Conservation (phyloP, 2,888 invertebrate genomes). For the Diabrotica balteata region DNA sequence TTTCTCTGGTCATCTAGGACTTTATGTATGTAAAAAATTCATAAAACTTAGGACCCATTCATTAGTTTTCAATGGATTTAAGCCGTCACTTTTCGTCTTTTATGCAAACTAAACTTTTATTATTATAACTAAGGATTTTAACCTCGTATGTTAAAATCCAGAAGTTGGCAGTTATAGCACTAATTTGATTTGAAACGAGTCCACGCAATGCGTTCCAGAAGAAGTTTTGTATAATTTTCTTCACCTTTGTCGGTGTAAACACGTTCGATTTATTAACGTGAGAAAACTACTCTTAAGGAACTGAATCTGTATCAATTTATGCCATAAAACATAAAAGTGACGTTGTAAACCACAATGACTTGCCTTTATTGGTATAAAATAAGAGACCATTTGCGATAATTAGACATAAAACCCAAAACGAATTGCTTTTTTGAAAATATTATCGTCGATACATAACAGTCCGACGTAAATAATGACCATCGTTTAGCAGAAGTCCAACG, state of each 20-base stretch:
- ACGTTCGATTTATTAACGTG: constrained; percentile 2
- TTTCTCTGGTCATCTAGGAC: no score
- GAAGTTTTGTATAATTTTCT: no score
- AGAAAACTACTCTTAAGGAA: constrained; percentile 3
- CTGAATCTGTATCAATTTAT: constrained; percentile 14
- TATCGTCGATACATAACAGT: constrained; percentile 6
- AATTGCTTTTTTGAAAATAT: constrained; percentile 20
- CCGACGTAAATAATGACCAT: constrained; percentile 15
- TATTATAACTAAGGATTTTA: no score
- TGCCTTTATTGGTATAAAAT: constrained; percentile 21
- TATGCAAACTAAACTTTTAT: no score
- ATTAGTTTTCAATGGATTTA: no score
- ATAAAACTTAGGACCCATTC: no score
- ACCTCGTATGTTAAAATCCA: no score
- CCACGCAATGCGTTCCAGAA: no score
- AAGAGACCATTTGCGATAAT: constrained; percentile 23
- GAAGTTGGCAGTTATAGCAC: no score
- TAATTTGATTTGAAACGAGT: no score
- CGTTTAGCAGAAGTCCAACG: constrained; percentile 20
- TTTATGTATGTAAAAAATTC: no score
- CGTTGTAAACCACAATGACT: constrained; percentile 18
- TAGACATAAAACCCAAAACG: constrained; percentile 20
- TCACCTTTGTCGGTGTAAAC: constrained; percentile 5
- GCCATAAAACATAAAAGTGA: constrained; percentile 20
- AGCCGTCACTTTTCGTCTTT: no score